Percentiles rank a stretch among this genome's conserved stretches.
These are phyloP conservation scores for Oxygymnocypris stewartii DNA, from an alignment of 2,113 vertebrate genomes.

Conservation along the genomic window DNA sequence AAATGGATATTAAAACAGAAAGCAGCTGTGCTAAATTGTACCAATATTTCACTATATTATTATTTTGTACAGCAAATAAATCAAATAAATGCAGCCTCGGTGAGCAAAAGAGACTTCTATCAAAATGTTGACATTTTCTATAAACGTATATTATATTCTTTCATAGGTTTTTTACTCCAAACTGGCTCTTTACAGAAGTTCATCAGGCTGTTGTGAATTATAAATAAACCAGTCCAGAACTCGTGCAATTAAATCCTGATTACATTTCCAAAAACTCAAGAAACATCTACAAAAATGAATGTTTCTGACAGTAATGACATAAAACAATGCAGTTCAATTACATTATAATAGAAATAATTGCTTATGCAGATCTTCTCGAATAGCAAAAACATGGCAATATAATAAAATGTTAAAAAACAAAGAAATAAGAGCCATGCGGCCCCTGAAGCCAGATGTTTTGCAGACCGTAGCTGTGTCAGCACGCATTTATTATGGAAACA, in stretches of 20 bases:
- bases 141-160: too few relatives aligned
- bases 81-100: not conserved
- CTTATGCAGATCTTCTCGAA: conserved; percentile 62
- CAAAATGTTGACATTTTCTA: too few relatives aligned
- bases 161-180: too few relatives aligned
- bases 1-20: not conserved
- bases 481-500: conserved; percentile 35
- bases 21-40: not conserved
- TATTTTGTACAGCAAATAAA: not conserved
- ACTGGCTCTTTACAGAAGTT: too few relatives aligned
- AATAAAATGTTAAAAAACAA: conserved; percentile 29
- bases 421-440: conserved; percentile 13
- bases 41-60: not conserved
- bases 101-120: not conserved
- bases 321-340: conserved; percentile 72
- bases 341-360: conserved; percentile 68
- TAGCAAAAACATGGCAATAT: conserved; percentile 28
- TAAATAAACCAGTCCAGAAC: not conserved
- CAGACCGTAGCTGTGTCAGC: conserved; percentile 30
- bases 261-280: not conserved
- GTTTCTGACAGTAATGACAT: conserved; percentile 64
- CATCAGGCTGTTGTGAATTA: not conserved
- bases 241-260: not conserved
- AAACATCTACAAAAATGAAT: conserved; percentile 53
- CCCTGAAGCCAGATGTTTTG: conserved; percentile 45